Percentiles rank a stretch among this genome's conserved stretches.
These are phyloP conservation scores for Leucoraja ocellata DNA, from an alignment of 2,797 vertebrate genomes.

Conservation along the genomic window DNA sequence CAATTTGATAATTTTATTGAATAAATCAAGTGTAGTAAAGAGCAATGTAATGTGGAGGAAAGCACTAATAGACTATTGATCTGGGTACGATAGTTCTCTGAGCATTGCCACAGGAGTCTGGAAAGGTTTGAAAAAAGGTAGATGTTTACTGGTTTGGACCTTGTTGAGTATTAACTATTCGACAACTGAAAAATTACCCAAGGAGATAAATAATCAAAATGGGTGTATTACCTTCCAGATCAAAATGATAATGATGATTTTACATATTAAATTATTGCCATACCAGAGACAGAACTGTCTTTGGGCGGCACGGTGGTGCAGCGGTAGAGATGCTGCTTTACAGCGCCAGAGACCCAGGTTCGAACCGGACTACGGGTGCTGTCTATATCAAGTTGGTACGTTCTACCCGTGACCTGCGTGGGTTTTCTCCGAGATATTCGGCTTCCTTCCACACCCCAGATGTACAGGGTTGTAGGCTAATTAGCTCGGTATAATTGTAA, in stretches of 20 bases:
- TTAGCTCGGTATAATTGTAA: too few relatives aligned
- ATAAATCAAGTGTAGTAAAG: not conserved
- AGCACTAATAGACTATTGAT: not conserved
- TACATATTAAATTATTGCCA: not conserved
- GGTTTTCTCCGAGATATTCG: too few relatives aligned
- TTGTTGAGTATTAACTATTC: not conserved
- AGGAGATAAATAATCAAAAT: not conserved
- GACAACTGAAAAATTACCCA: not conserved
- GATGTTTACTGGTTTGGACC: not conserved
- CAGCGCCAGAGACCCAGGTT: too few relatives aligned
- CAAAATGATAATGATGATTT: not conserved
- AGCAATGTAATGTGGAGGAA: constrained; percentile 4
- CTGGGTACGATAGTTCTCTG: not conserved
- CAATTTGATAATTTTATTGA: not conserved
- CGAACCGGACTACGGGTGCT: too few relatives aligned
- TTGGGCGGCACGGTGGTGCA: too few relatives aligned
- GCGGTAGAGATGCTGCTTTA: too few relatives aligned
- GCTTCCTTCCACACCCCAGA: too few relatives aligned
- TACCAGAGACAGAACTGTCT: not conserved
- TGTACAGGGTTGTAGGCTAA: too few relatives aligned
- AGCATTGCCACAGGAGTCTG: not conserved
- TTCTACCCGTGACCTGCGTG: too few relatives aligned
- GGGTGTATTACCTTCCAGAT: not conserved
- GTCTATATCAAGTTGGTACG: too few relatives aligned
- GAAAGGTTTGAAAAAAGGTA: not conserved